Evolutionary conservation across 2,888 invertebrate species (phyloP).

Genomic region (Cheilosia impressa): DNA sequence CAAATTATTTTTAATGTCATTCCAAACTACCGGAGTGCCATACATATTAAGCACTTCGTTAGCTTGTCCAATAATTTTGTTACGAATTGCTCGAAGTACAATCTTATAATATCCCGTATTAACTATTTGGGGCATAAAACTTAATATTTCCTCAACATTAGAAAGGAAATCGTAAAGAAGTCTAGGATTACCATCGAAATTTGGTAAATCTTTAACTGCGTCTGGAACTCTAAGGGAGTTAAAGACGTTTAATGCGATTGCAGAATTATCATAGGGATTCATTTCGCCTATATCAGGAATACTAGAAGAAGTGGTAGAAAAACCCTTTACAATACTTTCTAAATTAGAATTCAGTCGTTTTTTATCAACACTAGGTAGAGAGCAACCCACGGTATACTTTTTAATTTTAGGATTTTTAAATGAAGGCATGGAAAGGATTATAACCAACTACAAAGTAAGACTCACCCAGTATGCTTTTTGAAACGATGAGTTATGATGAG

Average conservation of each 20-base stretch:
- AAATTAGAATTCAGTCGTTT: conserved; percentile 7
- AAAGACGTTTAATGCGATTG: no score
- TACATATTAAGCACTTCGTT: no score
- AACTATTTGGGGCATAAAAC: conserved; percentile 39
- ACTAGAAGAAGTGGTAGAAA: neutral
- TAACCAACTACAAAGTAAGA: no score
- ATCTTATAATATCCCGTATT: conserved; percentile 54
- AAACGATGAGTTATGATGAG: no score
- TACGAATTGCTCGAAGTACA: conserved; percentile 69
- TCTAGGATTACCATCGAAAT: conserved; percentile 21
- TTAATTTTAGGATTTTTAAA: neutral
- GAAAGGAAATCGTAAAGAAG: conserved; percentile 62
- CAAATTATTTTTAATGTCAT: conserved; percentile 15
- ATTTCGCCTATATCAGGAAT: no score
- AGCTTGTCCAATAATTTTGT: conserved; percentile 71
- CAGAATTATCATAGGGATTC: no score
- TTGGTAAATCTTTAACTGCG: neutral
- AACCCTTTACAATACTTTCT: conserved; percentile 9
- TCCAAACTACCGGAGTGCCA: conserved; percentile 64
- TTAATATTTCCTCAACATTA: conserved; percentile 73
- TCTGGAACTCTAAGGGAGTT: conserved; percentile 12
- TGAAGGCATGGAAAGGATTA: no score
- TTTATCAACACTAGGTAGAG: neutral
- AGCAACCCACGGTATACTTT: neutral
- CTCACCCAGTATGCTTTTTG: no score